Base-by-base conservation (phyloP, 2,888 invertebrate genomes). In the Drosophila affinis region DNA sequence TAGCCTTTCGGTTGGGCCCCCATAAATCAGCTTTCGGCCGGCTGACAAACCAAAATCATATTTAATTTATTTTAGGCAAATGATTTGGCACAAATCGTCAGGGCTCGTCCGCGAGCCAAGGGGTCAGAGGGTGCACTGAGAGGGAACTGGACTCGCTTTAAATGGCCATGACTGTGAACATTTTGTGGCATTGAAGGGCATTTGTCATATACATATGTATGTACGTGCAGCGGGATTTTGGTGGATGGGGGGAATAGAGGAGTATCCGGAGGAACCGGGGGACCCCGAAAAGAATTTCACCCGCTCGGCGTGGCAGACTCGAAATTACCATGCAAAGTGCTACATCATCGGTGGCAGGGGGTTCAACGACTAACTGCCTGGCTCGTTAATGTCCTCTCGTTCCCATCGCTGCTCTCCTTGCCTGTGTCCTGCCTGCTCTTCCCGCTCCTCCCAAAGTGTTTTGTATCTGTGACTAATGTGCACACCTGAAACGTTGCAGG, bases 341-440 rank as follows among this genome's bases (percentile, higher is more conserved):
- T 74, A 71, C 69, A 79, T 84, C 87, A 82, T 82, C 55, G 53
- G 21, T 55, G 58, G 63, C 68, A 39, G 39, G 39, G 39, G 63
- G 60, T 27, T 7, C 73, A 71, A 71, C 71, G 75, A 79, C 87
- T 85, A 84, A 85, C 83, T 85, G 83, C 83, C 87, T 82, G 78
- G 87, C 87, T 87, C 87, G 83, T 87, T 84, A 84, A 84, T 85
- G 83, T 84, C 75, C 83, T 83, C 72, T 53, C 62, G 73, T 83
- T 73, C 63, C 58, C 75, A 63, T 64, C 60, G 56, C 47, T 39
- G 62, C 49, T 57, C 56, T 72, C 63, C 72, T 71, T 72, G 72
- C 63, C 59, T 63, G 77, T 53, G 65, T 75, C 39, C 39, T 39
- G 14, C 14, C 75, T 65, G 57, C 54, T 18, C 18, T 18, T 54